Evolutionary conservation across 2,888 invertebrate genomes (phyloP).

Genomic region (Perithous albicinctus): DNA sequence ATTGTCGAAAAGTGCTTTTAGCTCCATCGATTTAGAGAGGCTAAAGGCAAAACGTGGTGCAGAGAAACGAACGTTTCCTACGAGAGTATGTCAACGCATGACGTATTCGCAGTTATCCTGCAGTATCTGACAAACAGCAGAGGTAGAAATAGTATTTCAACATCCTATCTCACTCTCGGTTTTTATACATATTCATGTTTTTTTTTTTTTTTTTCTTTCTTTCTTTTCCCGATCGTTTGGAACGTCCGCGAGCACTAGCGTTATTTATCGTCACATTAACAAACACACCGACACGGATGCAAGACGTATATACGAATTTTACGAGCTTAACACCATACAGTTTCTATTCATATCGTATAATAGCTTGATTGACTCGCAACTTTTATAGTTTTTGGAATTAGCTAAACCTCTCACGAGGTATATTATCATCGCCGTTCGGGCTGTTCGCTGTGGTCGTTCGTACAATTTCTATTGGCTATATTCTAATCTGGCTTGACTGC

Average conservation of each 20-base stretch:
- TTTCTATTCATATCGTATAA: constrained; percentile 62
- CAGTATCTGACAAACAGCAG: constrained; percentile 7
- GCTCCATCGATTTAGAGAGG: constrained; percentile 50
- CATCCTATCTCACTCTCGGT: constrained; percentile 43
- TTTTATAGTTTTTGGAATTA: constrained; percentile 65
- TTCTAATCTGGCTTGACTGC: constrained; percentile 26
- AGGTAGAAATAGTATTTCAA: constrained; percentile 34
- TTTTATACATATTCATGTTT: constrained; percentile 62
- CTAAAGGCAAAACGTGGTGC: constrained; percentile 5
- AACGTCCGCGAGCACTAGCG: constrained; percentile 34
- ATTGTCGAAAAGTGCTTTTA: constrained; percentile 58
- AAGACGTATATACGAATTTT: constrained; percentile 56
- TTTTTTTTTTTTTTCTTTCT: constrained; percentile 29
- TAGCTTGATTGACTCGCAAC: constrained; percentile 66
- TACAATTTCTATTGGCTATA: constrained; percentile 47
- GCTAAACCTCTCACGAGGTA: constrained; percentile 39
- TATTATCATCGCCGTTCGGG: constrained; percentile 47
- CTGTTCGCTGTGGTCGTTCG: constrained; percentile 45
- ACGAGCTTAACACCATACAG: constrained; percentile 51
- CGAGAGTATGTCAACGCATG: constrained; percentile 1
- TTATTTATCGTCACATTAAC: constrained; percentile 66
- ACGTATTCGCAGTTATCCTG: constrained; percentile 20
- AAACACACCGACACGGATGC: constrained; percentile 55
- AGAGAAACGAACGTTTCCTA: constrained; percentile 43
- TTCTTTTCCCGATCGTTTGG: constrained; percentile 44